A percentile compares a stretch with the other conserved stretches of the same genome.
phyloP scores from a whole-genome alignment of 2,888 invertebrate species.

The Hecatera dysodea region DNA sequence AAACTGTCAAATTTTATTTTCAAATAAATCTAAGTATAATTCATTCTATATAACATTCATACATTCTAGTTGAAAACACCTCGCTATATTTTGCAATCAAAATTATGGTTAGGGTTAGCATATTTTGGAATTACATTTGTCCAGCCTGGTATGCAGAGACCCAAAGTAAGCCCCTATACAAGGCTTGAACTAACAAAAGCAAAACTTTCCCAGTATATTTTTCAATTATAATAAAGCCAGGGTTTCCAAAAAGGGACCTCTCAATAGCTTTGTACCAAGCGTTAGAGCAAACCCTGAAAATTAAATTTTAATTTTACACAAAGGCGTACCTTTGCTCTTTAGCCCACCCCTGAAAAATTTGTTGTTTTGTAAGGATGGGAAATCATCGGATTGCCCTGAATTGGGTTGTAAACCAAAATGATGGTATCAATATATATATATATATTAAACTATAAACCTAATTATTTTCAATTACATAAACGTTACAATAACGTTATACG shows the following conservation, averaged over 20 bases:
- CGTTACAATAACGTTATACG: too few relatives aligned
- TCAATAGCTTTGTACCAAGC: conserved; percentile 6
- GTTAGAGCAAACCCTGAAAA: conserved; percentile 11
- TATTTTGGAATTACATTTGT: background rate
- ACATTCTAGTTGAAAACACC: background rate
- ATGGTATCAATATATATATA: too few relatives aligned
- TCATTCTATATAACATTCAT: background rate
- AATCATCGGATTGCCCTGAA: too few relatives aligned
- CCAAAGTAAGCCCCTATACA: background rate
- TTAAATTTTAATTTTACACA: conserved; percentile 21
- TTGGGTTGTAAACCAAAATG: too few relatives aligned
- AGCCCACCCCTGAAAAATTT: background rate
- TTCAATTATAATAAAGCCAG: conserved; percentile 27
- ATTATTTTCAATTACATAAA: too few relatives aligned
- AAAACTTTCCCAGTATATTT: background rate
- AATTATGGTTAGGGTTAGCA: background rate
- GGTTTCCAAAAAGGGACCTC: background rate
- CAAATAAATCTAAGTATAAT: background rate
- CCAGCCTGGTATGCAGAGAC: background rate
- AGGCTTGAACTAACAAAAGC: background rate
- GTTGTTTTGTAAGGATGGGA: too few relatives aligned
- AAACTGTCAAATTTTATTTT: background rate
- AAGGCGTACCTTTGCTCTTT: conserved; percentile 12
- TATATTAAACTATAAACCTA: too few relatives aligned
- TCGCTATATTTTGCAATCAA: background rate